Base-by-base conservation (phyloP, 2,113 vertebrate species). In the Eonycteris spelaea region DNA sequence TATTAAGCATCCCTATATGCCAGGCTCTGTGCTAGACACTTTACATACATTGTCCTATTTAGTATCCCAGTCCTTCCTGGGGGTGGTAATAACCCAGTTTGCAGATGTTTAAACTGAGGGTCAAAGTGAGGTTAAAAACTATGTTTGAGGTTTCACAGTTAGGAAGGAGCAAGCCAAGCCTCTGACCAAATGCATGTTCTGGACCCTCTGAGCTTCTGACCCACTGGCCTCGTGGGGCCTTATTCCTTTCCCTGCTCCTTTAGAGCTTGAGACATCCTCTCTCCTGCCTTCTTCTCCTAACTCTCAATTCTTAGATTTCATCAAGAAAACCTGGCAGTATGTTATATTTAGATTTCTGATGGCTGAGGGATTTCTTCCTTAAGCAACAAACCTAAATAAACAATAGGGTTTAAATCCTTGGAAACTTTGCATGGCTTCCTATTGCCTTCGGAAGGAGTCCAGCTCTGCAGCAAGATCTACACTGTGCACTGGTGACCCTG, bases 81-180 rank as follows among this genome's bases (percentile, higher is more conserved):
- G 51, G 28, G 38, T 68, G 35, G 16, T 40, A 45, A 86, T 38
- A 3, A 57, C 78, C 61, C 24, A 74, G 0, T 59, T 63, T 80
- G 75, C 38, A 80, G 70, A 35, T 80, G 35, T 90, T 68, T 82
- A 95, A 93, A 88, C 73, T 92, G 84, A 95, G 75, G 21, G 19
- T 95, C 55, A 38, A 70, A 87, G 24, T 55, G 7, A 91, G 16
- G 26, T 91, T 84, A 78, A 61, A 40, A 91, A 67, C 65, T 13
- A 77, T 2, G 7, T 53, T 59, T 85, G 83, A 91, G 83, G 3
- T 59, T 77, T 91, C 88, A 90, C 48, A 75, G 33, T 18, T 13
- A 79, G 12, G 68, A 83, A 92, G 68, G 48, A 86, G n/a, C 59
- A 73, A 61, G 48, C 19, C 61, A 68, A 15, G 22, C 24, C 19